Conservation (phyloP, 2,888 invertebrate genomes). For the Calephelis perditalis region DNA sequence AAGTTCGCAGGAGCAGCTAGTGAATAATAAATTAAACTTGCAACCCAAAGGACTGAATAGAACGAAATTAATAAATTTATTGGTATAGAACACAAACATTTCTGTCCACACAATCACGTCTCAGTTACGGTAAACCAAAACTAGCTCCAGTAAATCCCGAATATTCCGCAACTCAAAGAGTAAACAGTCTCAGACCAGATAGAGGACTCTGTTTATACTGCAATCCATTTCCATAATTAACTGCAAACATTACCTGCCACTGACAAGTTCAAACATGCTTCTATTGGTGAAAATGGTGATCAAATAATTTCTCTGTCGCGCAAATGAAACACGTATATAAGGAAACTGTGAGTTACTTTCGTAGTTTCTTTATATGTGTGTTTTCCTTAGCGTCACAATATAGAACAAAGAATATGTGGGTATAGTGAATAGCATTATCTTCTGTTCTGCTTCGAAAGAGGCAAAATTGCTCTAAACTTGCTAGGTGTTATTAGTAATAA, state of each 20-base stretch:
- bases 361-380: too few species aligned
- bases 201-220: constrained; percentile 39
- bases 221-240: constrained; percentile 69
- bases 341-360: too few species aligned
- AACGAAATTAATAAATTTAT: background rate
- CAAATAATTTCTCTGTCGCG: constrained; percentile 48
- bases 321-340: too few species aligned
- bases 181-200: constrained; percentile 35
- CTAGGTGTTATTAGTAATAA: too few species aligned
- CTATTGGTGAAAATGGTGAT: constrained; percentile 42
- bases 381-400: too few species aligned
- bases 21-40: too few species aligned
- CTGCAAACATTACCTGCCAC: constrained; percentile 56
- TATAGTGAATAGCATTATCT: too few species aligned
- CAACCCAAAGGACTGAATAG: background rate
- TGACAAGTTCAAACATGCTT: constrained; percentile 56
- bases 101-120: constrained; percentile 25
- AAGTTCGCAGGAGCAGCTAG: too few species aligned
- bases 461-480: too few species aligned
- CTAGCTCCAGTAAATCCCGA: constrained; percentile 28
- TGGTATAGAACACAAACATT: constrained; percentile 11
- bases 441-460: too few species aligned
- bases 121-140: constrained; percentile 30
- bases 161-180: constrained; percentile 37
- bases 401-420: too few species aligned